Evolutionary conservation across 2,888 invertebrate genomes (phyloP), one percentile per base, ranked within the genome.

Genomic region (Iphiclides podalirius): DNA sequence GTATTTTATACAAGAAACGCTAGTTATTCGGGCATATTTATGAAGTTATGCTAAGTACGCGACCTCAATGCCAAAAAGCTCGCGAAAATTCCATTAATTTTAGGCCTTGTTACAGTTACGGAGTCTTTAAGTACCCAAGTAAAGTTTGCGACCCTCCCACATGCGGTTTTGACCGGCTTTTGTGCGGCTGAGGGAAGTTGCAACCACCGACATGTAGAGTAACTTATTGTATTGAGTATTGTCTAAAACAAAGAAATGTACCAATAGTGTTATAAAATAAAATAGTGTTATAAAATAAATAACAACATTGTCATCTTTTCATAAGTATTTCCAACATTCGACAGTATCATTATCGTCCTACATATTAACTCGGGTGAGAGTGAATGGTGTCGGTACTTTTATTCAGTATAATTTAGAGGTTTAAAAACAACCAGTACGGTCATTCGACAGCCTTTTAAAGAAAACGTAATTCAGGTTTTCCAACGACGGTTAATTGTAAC

Each of bases 51-150:
- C 1, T 36, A 13, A 28, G 41, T 41, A 48, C 41, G 34, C 40
- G 46, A 47, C 35, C 39, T 23, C 36, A 38, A 33, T 54, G 44
- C 33, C 39, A 58, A 59, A 60, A 62, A 37, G 47, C 42, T 37
- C 60, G 63, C 62, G 59, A 56, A 64, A 67, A 72, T 67, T 67
- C 63, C 61, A 70, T 72, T 70, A 73, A 75, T 72, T 73, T 57
- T 50, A 51, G 11, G 50, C 44, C 39, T 16, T 17, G 52, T 56
- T 57, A 54, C 43, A 54, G 52, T 53, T 52, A 51, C 55, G 50
- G 53, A 52, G 50, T 50, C 41, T 58, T 55, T 55, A 59, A 62
- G 59, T 52, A 57, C 46, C 49, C 54, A 55, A 54, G 52, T 58
- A 52, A 59, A 58, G 60, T 64, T 61, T 56, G 59, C 57, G 55